phyloP scores from a whole-genome alignment of 1,140 invertebrate species.

The Subanguina moxae region DNA sequence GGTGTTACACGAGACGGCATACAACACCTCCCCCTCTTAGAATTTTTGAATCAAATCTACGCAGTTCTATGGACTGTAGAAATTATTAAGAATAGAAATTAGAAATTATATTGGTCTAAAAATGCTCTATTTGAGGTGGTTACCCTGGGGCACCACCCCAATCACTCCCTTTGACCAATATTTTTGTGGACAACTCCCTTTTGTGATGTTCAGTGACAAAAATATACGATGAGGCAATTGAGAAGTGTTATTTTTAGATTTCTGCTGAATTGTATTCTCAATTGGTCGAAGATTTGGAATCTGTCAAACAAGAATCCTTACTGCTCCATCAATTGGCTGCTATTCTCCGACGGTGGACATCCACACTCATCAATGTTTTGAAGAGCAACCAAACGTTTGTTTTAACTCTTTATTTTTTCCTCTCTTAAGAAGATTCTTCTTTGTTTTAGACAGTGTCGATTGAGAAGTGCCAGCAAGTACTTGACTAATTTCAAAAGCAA shows the following conservation, averaged over 20 bases:
- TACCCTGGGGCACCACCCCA: too few relatives aligned
- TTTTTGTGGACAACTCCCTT: too few relatives aligned
- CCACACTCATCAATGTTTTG: conserved; percentile 4
- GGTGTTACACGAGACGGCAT: too few relatives aligned
- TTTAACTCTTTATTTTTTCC: neutral
- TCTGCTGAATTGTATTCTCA: neutral
- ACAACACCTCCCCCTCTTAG: too few relatives aligned
- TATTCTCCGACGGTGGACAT: conserved; percentile 11
- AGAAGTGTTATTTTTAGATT: neutral
- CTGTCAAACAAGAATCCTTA: neutral
- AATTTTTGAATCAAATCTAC: too few relatives aligned
- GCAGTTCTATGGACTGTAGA: too few relatives aligned
- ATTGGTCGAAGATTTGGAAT: neutral
- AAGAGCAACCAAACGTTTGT: conserved; percentile 12
- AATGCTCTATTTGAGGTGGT: too few relatives aligned
- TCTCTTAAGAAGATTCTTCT: neutral
- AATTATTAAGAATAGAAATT: too few relatives aligned
- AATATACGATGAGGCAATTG: too few relatives aligned
- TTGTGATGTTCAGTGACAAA: too few relatives aligned
- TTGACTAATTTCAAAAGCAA: conserved; percentile 33
- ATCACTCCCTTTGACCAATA: too few relatives aligned
- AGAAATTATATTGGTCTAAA: too few relatives aligned
- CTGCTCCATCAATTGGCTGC: conserved; percentile 16
- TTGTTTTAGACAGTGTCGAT: neutral
- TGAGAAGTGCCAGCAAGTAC: conserved; percentile 8